Conservation (phyloP, 2,113 vertebrate genomes). For the Mellivora capensis region DNA sequence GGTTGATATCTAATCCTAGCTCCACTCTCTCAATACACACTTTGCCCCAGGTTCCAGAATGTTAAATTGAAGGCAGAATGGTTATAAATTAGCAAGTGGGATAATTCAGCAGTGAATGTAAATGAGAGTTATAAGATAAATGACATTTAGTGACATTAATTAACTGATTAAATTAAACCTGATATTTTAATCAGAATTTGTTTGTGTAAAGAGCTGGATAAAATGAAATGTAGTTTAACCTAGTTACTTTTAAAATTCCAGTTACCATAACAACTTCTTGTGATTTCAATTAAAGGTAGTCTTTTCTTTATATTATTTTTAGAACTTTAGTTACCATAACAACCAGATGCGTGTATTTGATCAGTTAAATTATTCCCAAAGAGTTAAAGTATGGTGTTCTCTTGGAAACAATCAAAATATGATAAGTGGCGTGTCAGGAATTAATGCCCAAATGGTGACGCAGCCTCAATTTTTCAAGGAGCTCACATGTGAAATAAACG, state of each 20-base stretch:
- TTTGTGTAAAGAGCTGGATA: slow-evolving; percentile 86
- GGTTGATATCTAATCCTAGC: neutral
- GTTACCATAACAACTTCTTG: slow-evolving; percentile 89
- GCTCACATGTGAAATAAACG: slow-evolving; percentile 75
- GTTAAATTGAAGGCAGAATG: slow-evolving; percentile 75
- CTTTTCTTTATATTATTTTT: slow-evolving; percentile 86
- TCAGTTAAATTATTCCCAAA: slow-evolving; percentile 78
- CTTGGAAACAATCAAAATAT: slow-evolving; percentile 83
- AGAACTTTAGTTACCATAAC: slow-evolving; percentile 85
- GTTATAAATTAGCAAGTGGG: slow-evolving; percentile 82
- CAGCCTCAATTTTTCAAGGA: slow-evolving; percentile 80
- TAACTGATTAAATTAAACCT: slow-evolving; percentile 91
- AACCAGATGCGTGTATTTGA: slow-evolving; percentile 78
- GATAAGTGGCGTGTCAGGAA: slow-evolving; percentile 78
- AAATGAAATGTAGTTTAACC: slow-evolving; percentile 85
- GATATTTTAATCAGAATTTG: slow-evolving; percentile 91
- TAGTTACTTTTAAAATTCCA: slow-evolving; percentile 87
- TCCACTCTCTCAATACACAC: neutral
- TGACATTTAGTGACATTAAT: slow-evolving; percentile 92
- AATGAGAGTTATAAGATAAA: slow-evolving; percentile 87
- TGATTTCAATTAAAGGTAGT: slow-evolving; percentile 87
- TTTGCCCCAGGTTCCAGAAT: slow-evolving; percentile 60
- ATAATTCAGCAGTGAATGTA: slow-evolving; percentile 83
- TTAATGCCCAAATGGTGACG: slow-evolving; percentile 71
- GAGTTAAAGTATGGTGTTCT: slow-evolving; percentile 83